These are phyloP conservation scores for Sternarchorhynchus goeldii DNA, from an alignment of 2,797 vertebrate species.

Conservation along the genomic window DNA sequence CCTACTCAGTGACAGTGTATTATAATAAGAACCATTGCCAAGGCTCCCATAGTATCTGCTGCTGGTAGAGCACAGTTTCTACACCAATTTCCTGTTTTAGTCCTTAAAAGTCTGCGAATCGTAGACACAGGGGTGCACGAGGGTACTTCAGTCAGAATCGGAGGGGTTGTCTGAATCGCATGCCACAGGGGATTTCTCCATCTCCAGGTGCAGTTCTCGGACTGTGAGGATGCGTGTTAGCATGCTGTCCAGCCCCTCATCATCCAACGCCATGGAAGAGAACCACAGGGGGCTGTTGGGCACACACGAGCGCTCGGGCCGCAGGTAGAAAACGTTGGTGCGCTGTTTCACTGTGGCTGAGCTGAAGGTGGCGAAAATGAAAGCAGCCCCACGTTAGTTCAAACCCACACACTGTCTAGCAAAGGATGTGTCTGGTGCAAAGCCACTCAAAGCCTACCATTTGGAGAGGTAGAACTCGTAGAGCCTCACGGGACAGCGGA, in stretches of 20 bases:
- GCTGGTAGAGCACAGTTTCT: not conserved
- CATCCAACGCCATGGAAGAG: conserved; percentile 88
- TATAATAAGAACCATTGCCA: not conserved
- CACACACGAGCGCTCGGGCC: conserved; percentile 95
- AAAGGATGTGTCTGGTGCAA: too few species aligned
- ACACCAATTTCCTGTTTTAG: conserved; percentile 11
- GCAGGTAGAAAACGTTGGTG: conserved; percentile 94
- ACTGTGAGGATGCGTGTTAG: conserved; percentile 92
- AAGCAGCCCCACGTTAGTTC: not conserved
- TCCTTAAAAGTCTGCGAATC: not conserved
- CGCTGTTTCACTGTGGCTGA: conserved; percentile 96
- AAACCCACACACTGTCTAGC: not conserved
- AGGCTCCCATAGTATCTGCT: not conserved
- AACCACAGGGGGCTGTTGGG: conserved; percentile 98
- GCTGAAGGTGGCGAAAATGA: conserved; percentile 66
- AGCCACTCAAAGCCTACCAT: conserved; percentile 77
- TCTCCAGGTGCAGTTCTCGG: conserved; percentile 89
- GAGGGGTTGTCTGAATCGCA: conserved; percentile 26
- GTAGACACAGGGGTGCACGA: not conserved
- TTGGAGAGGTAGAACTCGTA: conserved; percentile 99
- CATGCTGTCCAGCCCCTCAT: conserved; percentile 92
- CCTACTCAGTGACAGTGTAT: not conserved
- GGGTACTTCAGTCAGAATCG: conserved; percentile 23
- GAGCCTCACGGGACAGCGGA: conserved; percentile 93
- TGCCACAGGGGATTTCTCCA: conserved; percentile 78